A percentile compares a stretch with the other conserved stretches of the same genome.
These are phyloP conservation scores for Muschampia plurimacula DNA, from an alignment of 2,888 invertebrate genomes.

Conservation along the genomic window DNA sequence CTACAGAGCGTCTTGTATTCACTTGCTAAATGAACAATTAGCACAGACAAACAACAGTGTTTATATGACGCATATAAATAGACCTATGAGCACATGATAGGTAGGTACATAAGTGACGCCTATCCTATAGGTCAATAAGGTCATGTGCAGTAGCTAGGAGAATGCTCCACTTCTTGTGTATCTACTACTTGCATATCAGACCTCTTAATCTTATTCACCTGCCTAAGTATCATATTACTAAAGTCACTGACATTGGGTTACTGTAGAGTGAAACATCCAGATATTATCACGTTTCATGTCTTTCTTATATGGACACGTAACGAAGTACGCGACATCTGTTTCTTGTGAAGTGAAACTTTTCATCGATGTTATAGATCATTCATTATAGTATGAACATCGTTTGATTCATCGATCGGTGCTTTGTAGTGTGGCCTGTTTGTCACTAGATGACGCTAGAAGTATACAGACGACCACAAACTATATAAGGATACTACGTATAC, in stretches of 20 bases:
- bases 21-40: conserved; percentile 2
- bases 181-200: conserved; percentile 17
- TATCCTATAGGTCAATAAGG: conserved; percentile 12
- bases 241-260: conserved; percentile 25
- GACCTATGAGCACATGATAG: background rate
- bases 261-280: conserved; percentile 14
- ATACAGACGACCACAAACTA: background rate
- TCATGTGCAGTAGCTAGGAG: conserved; percentile 17
- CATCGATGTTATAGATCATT: conserved; percentile 6
- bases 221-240: conserved; percentile 24
- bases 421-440: background rate
- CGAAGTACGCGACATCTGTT: conserved; percentile 17
- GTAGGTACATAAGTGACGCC: conserved; percentile 1
- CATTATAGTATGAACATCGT: conserved; percentile 5
- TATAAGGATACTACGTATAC: too few species aligned
- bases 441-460: conserved; percentile 26
- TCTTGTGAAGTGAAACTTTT: background rate
- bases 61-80: conserved; percentile 16
- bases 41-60: conserved; percentile 13
- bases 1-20: background rate
- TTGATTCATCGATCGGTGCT: conserved; percentile 4
- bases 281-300: background rate
- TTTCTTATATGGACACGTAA: background rate
- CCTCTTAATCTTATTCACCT: conserved; percentile 28
- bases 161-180: conserved; percentile 24